Base-by-base conservation (phyloP, 2,888 invertebrate species). In the Homarus gammarus region DNA sequence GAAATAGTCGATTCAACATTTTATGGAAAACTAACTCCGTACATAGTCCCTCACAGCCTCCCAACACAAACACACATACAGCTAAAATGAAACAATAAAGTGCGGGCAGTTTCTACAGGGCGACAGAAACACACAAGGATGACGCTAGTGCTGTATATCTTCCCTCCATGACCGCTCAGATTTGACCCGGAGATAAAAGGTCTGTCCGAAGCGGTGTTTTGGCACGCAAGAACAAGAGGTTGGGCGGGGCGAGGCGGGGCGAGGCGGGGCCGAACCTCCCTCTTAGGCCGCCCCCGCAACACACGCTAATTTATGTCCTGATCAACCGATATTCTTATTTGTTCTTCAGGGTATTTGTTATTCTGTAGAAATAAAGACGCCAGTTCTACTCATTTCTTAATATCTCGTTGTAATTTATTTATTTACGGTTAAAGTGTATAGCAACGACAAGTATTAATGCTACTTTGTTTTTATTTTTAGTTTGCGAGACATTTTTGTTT, bases 181-280 rank as follows among this genome's bases (percentile, higher is more conserved):
- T 84, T 18, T 75, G 84, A 75, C 84, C 84, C 84, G n/a, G 61
- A 75, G 84, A 84, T 56, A 56, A 56, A 56, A 12, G 75, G 75
- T 75, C 36, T 38, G 56, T 2, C 12, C 12, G 56, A 40, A 75
- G 84, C 75, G 31, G 56, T 84, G 84, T 84, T 84, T 84, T 84
- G 73, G 64, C 84, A 75, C 84, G 56, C 61, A n/a, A 15, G 75
- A 84, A 84, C 84, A 84, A 75, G 61, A 51, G 75, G 56, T 22
- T 51, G 75, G 84, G 84, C 84, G 84, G 84, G 36, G 75, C n/a
- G 38, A 49, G 84, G 75, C 75, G 84, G 84, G 75, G 33, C 61
- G 64, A 56, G 38, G 44, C 44, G 27, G 61, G 70, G 38, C 18
- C 40, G 18, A 18, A 18, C 56, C 10, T 10, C 12, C 22, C 12